phyloP scores from a whole-genome alignment of 2,113 vertebrate species.

The Phalacrocorax aristotelis region DNA sequence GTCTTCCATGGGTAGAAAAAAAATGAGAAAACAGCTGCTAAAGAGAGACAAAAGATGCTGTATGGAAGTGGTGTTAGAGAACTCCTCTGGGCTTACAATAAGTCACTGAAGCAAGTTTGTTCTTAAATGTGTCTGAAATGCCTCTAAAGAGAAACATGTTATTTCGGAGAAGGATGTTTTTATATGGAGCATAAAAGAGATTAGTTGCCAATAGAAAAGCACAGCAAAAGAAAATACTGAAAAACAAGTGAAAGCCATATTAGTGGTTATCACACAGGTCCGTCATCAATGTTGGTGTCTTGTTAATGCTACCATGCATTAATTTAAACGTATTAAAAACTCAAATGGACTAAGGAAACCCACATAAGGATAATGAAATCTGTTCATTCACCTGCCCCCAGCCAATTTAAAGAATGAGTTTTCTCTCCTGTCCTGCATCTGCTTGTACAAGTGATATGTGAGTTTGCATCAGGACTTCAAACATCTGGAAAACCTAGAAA shows the following conservation, averaged over 20 bases:
- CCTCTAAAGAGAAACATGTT: conserved; percentile 14
- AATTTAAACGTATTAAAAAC: background rate
- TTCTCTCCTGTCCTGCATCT: background rate
- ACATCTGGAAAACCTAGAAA: background rate
- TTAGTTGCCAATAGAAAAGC: background rate
- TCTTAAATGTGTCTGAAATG: conserved; percentile 19
- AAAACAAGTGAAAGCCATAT: background rate
- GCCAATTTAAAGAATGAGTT: background rate
- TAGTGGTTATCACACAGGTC: background rate
- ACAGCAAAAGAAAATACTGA: background rate
- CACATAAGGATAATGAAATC: background rate
- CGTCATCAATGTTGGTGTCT: background rate
- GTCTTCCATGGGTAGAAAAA: background rate
- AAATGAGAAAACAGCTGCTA: conserved; percentile 15
- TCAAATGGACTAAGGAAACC: background rate
- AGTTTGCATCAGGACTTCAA: background rate
- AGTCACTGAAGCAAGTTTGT: conserved; percentile 27
- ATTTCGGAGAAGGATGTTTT: conserved; percentile 23
- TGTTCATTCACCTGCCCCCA: background rate
- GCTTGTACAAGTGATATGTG: background rate
- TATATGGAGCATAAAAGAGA: background rate
- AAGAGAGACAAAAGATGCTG: background rate
- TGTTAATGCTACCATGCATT: background rate
- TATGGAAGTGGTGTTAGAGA: background rate
- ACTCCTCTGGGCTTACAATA: conserved; percentile 27